Conservation (phyloP, 2,888 invertebrate species). For the Trachelus tabidus region DNA sequence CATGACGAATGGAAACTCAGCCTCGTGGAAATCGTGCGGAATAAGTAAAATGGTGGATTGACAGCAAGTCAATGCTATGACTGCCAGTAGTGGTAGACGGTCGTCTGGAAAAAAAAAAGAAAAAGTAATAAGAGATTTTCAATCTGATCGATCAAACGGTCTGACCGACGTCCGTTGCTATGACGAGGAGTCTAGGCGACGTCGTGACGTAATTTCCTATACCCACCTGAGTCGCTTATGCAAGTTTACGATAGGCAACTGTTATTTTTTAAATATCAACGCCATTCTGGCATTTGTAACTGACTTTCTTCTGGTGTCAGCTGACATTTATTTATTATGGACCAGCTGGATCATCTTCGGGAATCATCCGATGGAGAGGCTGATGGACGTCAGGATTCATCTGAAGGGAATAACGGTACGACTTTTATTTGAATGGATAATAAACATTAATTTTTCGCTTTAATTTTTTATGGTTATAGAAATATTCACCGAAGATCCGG, state of each 20-base stretch:
- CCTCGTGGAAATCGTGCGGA: not conserved
- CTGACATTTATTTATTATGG: not conserved
- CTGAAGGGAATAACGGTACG: not conserved
- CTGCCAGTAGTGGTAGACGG: not conserved
- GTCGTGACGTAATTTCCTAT: not conserved
- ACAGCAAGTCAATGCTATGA: not conserved
- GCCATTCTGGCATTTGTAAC: not conserved
- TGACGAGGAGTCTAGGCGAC: not conserved
- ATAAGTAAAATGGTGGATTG: not conserved
- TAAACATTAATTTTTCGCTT: not conserved
- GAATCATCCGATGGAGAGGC: not conserved
- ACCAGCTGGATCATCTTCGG: not conserved
- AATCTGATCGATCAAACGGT: not conserved
- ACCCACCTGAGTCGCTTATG: not conserved
- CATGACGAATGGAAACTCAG: not conserved
- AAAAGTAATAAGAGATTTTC: not conserved
- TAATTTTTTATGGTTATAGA: not conserved
- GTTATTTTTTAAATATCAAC: not conserved
- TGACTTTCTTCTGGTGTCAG: not conserved
- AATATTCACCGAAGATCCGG: not conserved
- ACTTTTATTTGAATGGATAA: not conserved
- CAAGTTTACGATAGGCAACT: not conserved
- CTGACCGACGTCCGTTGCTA: not conserved
- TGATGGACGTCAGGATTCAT: not conserved
- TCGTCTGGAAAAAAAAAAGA: not conserved